Conservation (phyloP, 2,888 invertebrate genomes). For the Aquatica leii region DNA sequence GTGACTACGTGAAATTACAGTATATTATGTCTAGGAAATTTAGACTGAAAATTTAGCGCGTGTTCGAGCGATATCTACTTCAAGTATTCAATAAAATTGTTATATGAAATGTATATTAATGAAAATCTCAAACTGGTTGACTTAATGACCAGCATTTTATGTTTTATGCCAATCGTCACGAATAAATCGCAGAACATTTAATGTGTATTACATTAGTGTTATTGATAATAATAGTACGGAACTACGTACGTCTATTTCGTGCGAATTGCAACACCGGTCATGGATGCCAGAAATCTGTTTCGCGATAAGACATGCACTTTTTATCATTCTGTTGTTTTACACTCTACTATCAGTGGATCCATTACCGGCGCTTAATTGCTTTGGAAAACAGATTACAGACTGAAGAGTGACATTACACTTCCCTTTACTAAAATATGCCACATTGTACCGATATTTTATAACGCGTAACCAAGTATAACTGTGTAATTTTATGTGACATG, state of each 20-base stretch:
- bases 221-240: neutral
- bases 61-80: no score
- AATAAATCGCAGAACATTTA: no score
- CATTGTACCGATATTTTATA: slow-evolving; percentile 18
- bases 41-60: no score
- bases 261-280: slow-evolving; percentile 24
- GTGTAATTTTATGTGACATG: slow-evolving; percentile 14
- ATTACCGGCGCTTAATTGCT: slow-evolving; percentile 39
- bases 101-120: no score
- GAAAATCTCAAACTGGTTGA: no score
- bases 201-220: no score
- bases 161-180: no score
- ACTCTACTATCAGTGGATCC: slow-evolving; percentile 34
- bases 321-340: slow-evolving; percentile 40
- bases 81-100: no score
- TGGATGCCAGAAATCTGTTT: slow-evolving; percentile 33
- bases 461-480: slow-evolving; percentile 14
- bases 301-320: slow-evolving; percentile 41
- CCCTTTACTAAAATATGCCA: slow-evolving; percentile 28
- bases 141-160: no score
- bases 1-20: no score
- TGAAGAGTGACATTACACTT: slow-evolving; percentile 30
- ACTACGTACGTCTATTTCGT: slow-evolving; percentile 16
- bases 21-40: no score
- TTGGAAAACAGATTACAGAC: slow-evolving; percentile 39